Conservation (phyloP, 1,140 invertebrate species). For the Mizuhopecten yessoensis region DNA sequence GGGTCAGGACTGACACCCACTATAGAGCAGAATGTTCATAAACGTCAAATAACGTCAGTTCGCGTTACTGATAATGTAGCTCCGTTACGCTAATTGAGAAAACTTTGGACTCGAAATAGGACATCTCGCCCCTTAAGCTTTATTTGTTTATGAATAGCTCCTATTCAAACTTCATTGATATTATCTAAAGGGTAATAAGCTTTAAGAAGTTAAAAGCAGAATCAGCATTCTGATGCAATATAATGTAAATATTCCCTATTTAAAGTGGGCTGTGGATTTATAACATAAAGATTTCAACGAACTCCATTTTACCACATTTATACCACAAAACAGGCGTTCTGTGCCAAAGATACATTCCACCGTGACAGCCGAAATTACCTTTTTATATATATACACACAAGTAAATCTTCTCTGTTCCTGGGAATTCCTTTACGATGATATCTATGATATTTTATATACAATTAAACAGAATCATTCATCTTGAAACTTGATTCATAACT, state of each 20-base stretch:
- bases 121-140: neutral
- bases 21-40: neutral
- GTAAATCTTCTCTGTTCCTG: neutral
- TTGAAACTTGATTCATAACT: neutral
- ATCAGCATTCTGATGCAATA: neutral
- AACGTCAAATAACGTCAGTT: too few relatives aligned
- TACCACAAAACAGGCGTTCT: neutral
- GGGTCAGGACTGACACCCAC: neutral
- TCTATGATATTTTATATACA: neutral
- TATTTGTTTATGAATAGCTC: neutral
- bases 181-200: neutral
- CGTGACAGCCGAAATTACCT: neutral
- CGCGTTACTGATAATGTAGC: neutral
- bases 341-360: neutral
- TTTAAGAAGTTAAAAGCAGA: neutral
- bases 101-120: neutral
- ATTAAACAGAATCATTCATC: constrained; percentile 22
- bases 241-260: neutral
- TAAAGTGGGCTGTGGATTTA: neutral
- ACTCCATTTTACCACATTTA: neutral
- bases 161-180: neutral
- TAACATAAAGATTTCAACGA: neutral
- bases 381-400: neutral
- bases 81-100: neutral
- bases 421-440: neutral